Conservation (phyloP, 1,140 invertebrate genomes). For the Pseudomyrmex dendroicus region DNA sequence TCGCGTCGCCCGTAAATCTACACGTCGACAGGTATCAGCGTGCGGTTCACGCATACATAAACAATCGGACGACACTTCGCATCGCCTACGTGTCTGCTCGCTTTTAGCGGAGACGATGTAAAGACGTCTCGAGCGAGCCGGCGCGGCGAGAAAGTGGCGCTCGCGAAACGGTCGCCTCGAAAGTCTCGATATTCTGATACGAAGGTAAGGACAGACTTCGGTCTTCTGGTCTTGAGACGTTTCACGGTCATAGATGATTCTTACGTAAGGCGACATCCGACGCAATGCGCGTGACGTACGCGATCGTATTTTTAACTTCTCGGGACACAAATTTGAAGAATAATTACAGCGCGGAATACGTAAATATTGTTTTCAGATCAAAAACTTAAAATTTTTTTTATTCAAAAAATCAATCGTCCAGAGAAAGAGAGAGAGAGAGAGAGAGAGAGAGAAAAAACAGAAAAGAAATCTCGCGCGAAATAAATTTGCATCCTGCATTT, state of each 20-base stretch:
- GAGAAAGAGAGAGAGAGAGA: no score
- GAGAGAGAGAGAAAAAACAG: no score
- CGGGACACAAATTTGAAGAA: no score
- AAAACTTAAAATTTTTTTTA: no score
- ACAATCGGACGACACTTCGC: conserved; percentile 26
- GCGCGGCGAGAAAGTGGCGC: conserved; percentile 29
- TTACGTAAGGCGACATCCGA: conserved; percentile 29
- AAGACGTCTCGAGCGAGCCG: conserved; percentile 10
- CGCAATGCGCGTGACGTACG: not conserved
- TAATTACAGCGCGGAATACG: no score
- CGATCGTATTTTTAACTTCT: not conserved
- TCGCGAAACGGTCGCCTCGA: not conserved
- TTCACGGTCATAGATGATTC: not conserved
- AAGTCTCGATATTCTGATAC: not conserved
- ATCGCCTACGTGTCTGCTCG: conserved; percentile 25
- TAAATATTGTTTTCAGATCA: no score
- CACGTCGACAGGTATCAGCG: conserved; percentile 35
- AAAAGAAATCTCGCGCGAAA: no score
- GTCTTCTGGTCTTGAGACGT: not conserved
- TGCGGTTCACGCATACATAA: conserved; percentile 49
- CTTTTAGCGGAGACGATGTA: conserved; percentile 35
- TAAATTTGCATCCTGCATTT: no score
- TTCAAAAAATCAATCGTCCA: no score
- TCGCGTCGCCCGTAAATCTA: conserved; percentile 29
- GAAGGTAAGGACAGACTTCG: conserved; percentile 1